A percentile compares a stretch with the other conserved stretches of the same genome.
phyloP scores from a whole-genome alignment of 2,888 invertebrate species.

The Nephrocerus scutellatus region DNA sequence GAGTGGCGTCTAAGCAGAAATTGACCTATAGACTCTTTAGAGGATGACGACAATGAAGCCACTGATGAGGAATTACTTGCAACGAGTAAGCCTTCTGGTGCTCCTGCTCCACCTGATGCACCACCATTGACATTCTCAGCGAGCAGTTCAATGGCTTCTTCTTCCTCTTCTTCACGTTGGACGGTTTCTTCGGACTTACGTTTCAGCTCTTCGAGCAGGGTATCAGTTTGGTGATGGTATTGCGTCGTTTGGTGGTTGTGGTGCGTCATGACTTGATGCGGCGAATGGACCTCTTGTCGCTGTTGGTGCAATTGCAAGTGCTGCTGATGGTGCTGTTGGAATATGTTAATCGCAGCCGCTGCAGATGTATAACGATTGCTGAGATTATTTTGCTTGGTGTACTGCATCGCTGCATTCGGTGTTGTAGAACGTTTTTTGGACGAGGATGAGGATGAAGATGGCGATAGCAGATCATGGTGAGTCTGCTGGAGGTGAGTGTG shows the following conservation, averaged over 20 bases:
- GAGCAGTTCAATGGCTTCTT: slow-evolving; percentile 16
- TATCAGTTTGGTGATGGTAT: slow-evolving; percentile 24
- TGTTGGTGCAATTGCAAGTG: slow-evolving; percentile 20
- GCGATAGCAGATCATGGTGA: slow-evolving; percentile 21
- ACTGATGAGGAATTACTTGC: slow-evolving; percentile 15
- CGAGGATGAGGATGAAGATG: slow-evolving; percentile 22
- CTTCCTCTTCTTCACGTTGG: slow-evolving; percentile 29
- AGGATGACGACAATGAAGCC: slow-evolving; percentile 25
- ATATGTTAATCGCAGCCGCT: slow-evolving; percentile 23
- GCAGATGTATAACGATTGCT: slow-evolving; percentile 22
- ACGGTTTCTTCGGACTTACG: slow-evolving; percentile 32
- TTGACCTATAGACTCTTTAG: slow-evolving; percentile 36
- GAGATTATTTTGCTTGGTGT: slow-evolving; percentile 17
- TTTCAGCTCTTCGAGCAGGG: slow-evolving; percentile 28
- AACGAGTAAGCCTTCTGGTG: slow-evolving; percentile 25
- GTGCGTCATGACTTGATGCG: slow-evolving; percentile 34
- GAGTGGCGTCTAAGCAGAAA: slow-evolving; percentile 30
- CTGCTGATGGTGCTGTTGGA: slow-evolving; percentile 26
- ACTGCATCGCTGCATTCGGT: slow-evolving; percentile 21
- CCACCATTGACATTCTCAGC: slow-evolving; percentile 24
- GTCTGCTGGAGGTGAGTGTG: slow-evolving; percentile 22
- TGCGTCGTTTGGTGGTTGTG: slow-evolving; percentile 33
- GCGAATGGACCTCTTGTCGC: slow-evolving; percentile 27
- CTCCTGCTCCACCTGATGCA: slow-evolving; percentile 21
- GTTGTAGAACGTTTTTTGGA: no score